Evolutionary conservation across 2,888 invertebrate species (phyloP), one percentile per base, ranked within the genome.

Genomic region (Mechanitis mazaeus): DNA sequence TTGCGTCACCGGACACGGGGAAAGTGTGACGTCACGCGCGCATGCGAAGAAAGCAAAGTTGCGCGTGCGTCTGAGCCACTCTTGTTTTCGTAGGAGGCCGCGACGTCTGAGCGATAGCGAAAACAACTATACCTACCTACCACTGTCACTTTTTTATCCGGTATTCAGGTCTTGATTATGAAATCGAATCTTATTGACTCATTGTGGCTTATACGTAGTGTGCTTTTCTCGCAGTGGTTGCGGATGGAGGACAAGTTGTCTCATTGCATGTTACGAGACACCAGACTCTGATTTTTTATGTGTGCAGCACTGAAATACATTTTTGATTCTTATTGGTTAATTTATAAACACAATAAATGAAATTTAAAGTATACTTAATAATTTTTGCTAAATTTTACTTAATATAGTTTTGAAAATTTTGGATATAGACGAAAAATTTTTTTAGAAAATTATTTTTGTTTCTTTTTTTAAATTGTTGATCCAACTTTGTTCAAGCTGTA

Each of bases 51-150:
- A 87, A 88, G 89, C 83, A 85, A 74, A 75, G 77, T 73, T 85
- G 87, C 86, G 87, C 85, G 79, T 79, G 85, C 87, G 85, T 75
- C 80, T 31, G 50, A 75, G 74, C 69, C 69, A 73, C 72, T 89
- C 76, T 89, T 88, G 81, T 82, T 88, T 89, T 89, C 86, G 80
- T 77, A 72, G 72, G 85, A 82, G 89, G 89, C 77, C 88, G 79
- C 72, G 68, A 70, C 66, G 72, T 88, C 87, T 88, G 85, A 75
- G 66, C 80, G 89, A 89, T 87, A 89, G 89, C 85, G 88, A 88
- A 87, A 89, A 86, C 80, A 85, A 70, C 78, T 78, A 77, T 76
- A 75, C 74, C 74, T 76, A 75, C 74, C 74, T 75, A 66, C 38
- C 75, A 75, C 82, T 83, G 80, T 82, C 80, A 79, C 82, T 85